Evolutionary conservation across 2,113 vertebrate species (phyloP).

Genomic region (Dipodomys stephensi): DNA sequence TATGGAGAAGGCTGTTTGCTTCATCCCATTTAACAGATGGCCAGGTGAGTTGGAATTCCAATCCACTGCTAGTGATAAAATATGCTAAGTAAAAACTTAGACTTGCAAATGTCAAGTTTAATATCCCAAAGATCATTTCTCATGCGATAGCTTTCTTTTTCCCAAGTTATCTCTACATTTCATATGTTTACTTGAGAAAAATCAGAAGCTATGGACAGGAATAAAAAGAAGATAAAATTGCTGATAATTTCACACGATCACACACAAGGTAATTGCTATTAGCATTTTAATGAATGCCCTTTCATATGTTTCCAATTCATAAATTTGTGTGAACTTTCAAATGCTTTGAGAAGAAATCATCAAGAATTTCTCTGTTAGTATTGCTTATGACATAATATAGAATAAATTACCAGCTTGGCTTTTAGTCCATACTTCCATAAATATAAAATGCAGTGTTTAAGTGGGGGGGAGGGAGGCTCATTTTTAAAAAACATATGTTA

Average conservation of each 20-base stretch:
- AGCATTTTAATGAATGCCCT: slow-evolving; percentile 61
- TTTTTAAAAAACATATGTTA: slow-evolving; percentile 14
- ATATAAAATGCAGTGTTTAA: slow-evolving; percentile 50
- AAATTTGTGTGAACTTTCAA: slow-evolving; percentile 75
- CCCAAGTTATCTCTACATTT: slow-evolving; percentile 58
- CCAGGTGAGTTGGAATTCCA: slow-evolving; percentile 67
- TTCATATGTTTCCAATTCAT: slow-evolving; percentile 61
- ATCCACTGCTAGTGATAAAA: slow-evolving; percentile 64
- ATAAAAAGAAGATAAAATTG: slow-evolving; percentile 62
- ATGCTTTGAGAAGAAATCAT: slow-evolving; percentile 66
- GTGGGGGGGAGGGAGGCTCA: not conserved
- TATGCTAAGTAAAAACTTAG: slow-evolving; percentile 68
- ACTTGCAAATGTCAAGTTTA: slow-evolving; percentile 74
- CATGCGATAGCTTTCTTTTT: slow-evolving; percentile 58
- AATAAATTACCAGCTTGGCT: slow-evolving; percentile 67
- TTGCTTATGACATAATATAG: slow-evolving; percentile 51
- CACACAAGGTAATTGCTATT: slow-evolving; percentile 41
- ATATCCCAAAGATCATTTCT: slow-evolving; percentile 68
- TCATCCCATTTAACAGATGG: slow-evolving; percentile 61
- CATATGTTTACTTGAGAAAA: slow-evolving; percentile 72
- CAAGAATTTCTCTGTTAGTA: slow-evolving; percentile 70
- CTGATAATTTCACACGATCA: slow-evolving; percentile 50
- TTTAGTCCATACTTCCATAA: slow-evolving; percentile 45
- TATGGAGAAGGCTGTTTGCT: slow-evolving; percentile 13
- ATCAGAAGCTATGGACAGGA: slow-evolving; percentile 59